Base-by-base conservation (phyloP, 2,113 vertebrate genomes). In the Aspiorhynchus laticeps region DNA sequence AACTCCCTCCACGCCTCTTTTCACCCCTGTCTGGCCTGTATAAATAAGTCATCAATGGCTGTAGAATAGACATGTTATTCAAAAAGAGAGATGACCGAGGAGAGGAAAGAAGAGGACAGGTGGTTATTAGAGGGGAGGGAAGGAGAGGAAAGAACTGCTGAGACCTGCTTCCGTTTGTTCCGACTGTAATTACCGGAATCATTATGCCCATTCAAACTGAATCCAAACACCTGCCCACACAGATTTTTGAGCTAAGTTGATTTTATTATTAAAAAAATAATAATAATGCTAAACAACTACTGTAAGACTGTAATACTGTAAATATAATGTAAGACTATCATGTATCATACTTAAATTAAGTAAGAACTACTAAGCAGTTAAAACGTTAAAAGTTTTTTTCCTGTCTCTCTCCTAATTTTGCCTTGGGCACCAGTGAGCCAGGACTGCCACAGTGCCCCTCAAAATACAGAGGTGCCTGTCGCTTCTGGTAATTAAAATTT, bases 41-140 rank as follows among this genome's bases (percentile, higher is more conserved):
- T 93, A 93, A 94, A 94, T 90, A 93, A 91, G 88, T 89, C 91
- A 88, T 91, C 90, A 89, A 89, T 87, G 91, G 83, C 87, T 92
- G 90, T 88, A 26, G 91, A 84, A 73, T 69, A 87, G 86, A 88
- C 76, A 88, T 87, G 76, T 85, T 91, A 89, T 87, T 89, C 88
- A 85, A 89, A 91, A 88, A 91, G 91, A 93, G 91, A 92, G 87
- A 93, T 90, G 86, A 85, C 80, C 21, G 26, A 86, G 63, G 61
- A 73, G 15, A 74, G 53, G 31, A 84, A 84, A 43, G n/a, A 53
- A 31, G 12, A 33, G 31, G 28, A 80, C 17, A 86, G 65, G 79
- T 56, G 67, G 26, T 56, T 73, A 74, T 84, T 73, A 82, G n/a
- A 82, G 21, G 46, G 56, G 67, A 87, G 48, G 79, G 61, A 24